Percentiles rank a stretch among this genome's conserved stretches.
Conservation (phyloP, 1,140 invertebrate species). For the Charaxes varanes region DNA sequence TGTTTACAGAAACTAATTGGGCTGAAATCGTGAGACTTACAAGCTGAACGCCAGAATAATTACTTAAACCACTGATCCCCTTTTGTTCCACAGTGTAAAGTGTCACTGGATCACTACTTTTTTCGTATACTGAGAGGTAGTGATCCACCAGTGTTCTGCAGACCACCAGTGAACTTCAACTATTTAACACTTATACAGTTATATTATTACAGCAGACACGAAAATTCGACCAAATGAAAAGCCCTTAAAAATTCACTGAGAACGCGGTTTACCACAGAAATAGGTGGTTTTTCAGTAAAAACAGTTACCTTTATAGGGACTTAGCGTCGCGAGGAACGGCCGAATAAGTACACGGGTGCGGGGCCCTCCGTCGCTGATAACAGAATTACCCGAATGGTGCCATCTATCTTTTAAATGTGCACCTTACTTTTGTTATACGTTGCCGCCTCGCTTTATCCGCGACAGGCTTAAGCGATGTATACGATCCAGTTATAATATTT, state of each 20-base stretch:
- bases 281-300: conserved; percentile 65
- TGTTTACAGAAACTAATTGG: no score
- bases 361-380: conserved; percentile 68
- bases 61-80: no score
- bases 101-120: no score
- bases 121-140: no score
- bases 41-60: no score
- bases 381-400: conserved; percentile 73
- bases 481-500: conserved; percentile 4
- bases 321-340: conserved; percentile 66
- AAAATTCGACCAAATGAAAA: conserved; percentile 5
- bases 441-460: conserved; percentile 9
- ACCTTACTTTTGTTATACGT: conserved; percentile 61
- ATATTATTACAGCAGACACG: conserved; percentile 1
- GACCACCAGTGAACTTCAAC: no score
- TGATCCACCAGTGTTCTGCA: no score
- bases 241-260: conserved; percentile 42
- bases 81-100: no score
- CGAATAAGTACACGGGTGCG: conserved; percentile 64
- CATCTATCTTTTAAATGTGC: conserved; percentile 75
- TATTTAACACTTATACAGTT: no score
- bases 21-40: no score
- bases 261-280: conserved; percentile 60
- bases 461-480: conserved; percentile 2
- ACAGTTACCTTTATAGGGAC: conserved; percentile 69